Evolutionary conservation across 2,113 vertebrate genomes (phyloP), one percentile per base, ranked within the genome.

Genomic region (Lutjanus erythropterus): DNA sequence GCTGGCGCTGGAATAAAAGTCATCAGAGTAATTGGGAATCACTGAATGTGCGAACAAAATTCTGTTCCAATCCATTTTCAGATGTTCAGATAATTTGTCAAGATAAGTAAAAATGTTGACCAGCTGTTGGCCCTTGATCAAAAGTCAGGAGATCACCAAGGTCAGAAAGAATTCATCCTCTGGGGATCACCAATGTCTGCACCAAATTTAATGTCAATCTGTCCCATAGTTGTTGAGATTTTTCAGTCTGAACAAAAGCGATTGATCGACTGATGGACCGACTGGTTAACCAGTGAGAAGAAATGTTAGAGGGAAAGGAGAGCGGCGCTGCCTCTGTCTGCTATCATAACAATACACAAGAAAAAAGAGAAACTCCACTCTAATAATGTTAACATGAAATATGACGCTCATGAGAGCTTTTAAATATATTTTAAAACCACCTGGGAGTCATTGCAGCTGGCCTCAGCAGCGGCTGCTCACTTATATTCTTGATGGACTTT

Each of bases 401-500:
- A 31, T 42, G 35, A 69, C 18, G 23, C 75, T 68, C 5, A 5
- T 21, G 7, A 71, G 25, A 55, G 27, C 14, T 41, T 50, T 21
- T 66, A n/a, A 21, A n/a, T 16, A 10, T n/a, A 16, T 56, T 35
- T 74, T 18, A n/a, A 53, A 68, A 47, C 18, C 21, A 23, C 14
- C 25, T 44, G 5, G 9, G 5, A 53, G 46, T 37, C 15, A n/a
- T 46, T 73, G 27, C 31, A 23, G 19, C 27, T 58, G 15, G n/a
- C 53, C 35, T 59, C 9, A 53, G 31, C n/a, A 41, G 23, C 8
- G 4, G 1, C 18, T 62, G 55, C 18, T 61, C 37, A 50, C 33
- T 47, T 49, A 31, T 44, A 37, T 58, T 46, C 25, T 42, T 67
- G 9, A 42, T 60, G 27, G 11, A 49, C 37, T 61, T 69, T 58